A percentile compares a stretch with the other conserved stretches of the same genome.
These are phyloP conservation scores for Dicrostonyx torquatus DNA, from an alignment of 2,797 vertebrate genomes.

Conservation along the genomic window DNA sequence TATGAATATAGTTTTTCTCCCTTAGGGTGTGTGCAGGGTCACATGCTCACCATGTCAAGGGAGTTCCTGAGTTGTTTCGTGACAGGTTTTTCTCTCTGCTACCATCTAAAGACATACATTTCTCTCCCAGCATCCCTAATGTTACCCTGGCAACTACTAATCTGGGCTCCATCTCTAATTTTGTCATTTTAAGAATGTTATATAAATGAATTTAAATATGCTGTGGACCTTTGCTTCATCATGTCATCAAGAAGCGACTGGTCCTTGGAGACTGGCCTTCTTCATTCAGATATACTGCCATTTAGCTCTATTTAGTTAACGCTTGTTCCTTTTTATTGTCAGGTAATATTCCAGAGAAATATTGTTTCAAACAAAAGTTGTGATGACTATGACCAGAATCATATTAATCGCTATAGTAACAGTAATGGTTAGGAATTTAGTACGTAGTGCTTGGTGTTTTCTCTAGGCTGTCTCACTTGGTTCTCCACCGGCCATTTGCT, in stretches of 20 bases:
- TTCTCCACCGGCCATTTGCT: background rate
- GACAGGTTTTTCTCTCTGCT: background rate
- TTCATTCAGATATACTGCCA: background rate
- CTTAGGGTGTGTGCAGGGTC: background rate
- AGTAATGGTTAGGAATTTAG: background rate
- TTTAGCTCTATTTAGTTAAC: background rate
- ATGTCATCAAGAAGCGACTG: background rate
- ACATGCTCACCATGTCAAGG: background rate
- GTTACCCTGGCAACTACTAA: conserved; percentile 21
- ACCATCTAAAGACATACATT: background rate
- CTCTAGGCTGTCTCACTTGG: background rate
- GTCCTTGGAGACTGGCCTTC: background rate
- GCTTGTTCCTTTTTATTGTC: background rate
- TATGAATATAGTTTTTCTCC: background rate
- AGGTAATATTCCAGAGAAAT: conserved; percentile 30
- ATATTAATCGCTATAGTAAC: background rate
- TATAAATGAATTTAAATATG: background rate
- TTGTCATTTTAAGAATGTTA: conserved; percentile 17
- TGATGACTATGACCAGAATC: background rate
- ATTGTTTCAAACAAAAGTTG: background rate
- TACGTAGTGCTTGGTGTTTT: background rate
- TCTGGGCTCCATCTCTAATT: conserved; percentile 20
- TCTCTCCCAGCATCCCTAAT: background rate
- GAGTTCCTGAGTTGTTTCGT: background rate
- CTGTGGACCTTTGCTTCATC: background rate